Evolutionary conservation across 2,113 vertebrate genomes (phyloP).

Genomic region (human (Homo sapiens)): GRCh38 chr22:18144001-18144500

Average conservation of each 20-base stretch:
- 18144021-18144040: background rate
- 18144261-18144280: background rate
- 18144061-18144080: background rate
- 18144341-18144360: background rate
- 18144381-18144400: background rate
- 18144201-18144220: background rate
- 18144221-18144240: background rate
- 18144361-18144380: background rate
- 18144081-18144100: background rate
- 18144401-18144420: too few relatives aligned
- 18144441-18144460: background rate
- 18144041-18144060: background rate
- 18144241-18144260: background rate
- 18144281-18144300: background rate
- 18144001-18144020: background rate
- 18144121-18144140: background rate
- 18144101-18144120: too few relatives aligned
- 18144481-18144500: background rate
- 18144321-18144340: conserved; percentile 51
- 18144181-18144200: conserved; percentile 10
- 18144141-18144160: background rate
- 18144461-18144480: background rate
- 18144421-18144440: background rate
- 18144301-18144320: background rate
- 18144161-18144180: background rate